Conservation (phyloP, 2,113 vertebrate genomes). For the Geothlypis trichas region DNA sequence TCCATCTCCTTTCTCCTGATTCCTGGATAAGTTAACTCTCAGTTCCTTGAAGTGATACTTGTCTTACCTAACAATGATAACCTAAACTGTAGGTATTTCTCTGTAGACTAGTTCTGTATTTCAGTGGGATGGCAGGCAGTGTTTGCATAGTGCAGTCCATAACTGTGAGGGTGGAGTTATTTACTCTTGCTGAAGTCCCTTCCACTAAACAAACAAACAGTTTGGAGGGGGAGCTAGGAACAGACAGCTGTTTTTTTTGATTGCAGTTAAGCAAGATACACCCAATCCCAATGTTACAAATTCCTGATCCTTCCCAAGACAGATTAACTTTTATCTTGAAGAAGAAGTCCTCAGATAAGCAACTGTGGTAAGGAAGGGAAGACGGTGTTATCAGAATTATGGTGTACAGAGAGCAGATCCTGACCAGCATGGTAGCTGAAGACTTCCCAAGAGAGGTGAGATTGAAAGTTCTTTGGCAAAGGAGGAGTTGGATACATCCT, state of each 20-base stretch:
- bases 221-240: background rate
- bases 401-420: background rate
- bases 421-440: background rate
- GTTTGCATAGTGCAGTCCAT: background rate
- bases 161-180: background rate
- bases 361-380: background rate
- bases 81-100: background rate
- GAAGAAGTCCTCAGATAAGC: background rate
- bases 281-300: background rate
- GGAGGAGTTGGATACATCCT: background rate
- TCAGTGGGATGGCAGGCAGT: background rate
- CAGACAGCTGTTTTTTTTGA: background rate
- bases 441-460: background rate
- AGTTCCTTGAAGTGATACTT: background rate
- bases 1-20: background rate
- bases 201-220: background rate
- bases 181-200: background rate
- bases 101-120: background rate
- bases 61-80: background rate
- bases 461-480: background rate
- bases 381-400: background rate
- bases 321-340: background rate
- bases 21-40: background rate
- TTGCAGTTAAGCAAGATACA: background rate
- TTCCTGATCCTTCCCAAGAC: background rate